Base-by-base conservation (phyloP, 2,113 vertebrate species). In the Toxostoma redivivum region DNA sequence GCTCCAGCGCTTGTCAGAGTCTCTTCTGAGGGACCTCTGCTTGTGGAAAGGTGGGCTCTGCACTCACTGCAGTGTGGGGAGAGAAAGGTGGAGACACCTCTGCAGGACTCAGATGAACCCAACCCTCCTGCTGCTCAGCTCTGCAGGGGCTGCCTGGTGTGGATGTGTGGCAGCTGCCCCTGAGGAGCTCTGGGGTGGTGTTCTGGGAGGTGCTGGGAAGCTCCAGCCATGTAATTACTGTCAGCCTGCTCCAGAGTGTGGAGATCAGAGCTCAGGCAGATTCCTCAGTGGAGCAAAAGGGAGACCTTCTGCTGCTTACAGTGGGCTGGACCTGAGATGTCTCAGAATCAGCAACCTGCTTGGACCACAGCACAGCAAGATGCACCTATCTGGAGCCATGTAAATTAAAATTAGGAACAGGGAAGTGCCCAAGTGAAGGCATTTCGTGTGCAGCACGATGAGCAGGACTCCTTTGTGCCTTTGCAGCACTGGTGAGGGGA, bases 111-210 rank as follows among this genome's bases (percentile, higher is more conserved):
- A 45, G 30, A 10, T 2, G 33, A 77, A 4, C 14, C 35, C 33
- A 84, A 1, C 5, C 33, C n/a, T 92, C 8, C 35, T 40, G 12
- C 38, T 56, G 51, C 61, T 67, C 73, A 57, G 6, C 38, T 66
- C 53, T 3, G 5, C 42, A 21, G 31, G 33, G 45, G 31, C 45
- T 79, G n/a, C 60, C 45, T 48, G 37, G 19, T 76, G 72, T 18
- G 64, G 12, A 9, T 40, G 21, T 9, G 21, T 71, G 56, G 23
- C 47, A 38, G 8, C 42, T 45, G 66, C 6, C n/a, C 45, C 4
- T 4, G n/a, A 38, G 42, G 37, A 18, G 6, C 25, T 9, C 45
- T 58, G 58, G 83, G 16, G 7, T 45, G 7, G 4, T 0, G 0
- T 23, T 35, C 54, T 44, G 1, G 5, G 42, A 53, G 54, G 21